These are phyloP conservation scores for Odocoileus hemionus DNA, from an alignment of 2,113 vertebrate genomes.

Conservation along the genomic window DNA sequence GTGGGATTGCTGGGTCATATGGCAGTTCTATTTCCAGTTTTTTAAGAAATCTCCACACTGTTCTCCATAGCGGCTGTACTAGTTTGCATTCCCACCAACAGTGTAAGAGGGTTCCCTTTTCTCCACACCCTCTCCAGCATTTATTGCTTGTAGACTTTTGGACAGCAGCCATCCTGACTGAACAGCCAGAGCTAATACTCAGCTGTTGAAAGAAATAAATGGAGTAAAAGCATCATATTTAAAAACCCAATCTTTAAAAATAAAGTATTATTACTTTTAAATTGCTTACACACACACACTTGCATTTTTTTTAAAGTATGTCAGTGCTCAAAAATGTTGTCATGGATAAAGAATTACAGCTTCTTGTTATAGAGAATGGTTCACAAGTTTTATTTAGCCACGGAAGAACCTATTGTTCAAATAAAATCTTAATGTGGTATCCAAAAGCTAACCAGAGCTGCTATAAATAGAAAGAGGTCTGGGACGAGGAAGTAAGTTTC, in stretches of 20 bases:
- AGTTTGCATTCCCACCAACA: no score
- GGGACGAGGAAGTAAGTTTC: neutral
- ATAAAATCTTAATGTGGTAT: neutral
- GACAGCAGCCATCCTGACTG: no score
- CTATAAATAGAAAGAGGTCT: neutral
- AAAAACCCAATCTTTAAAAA: neutral
- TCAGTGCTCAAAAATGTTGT: neutral
- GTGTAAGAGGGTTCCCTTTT: no score
- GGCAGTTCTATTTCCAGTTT: no score
- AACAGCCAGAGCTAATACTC: neutral
- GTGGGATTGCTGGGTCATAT: no score
- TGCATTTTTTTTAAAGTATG: neutral
- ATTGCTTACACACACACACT: neutral
- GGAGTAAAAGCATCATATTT: neutral
- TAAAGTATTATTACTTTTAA: neutral
- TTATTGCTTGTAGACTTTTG: no score
- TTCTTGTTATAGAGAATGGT: neutral
- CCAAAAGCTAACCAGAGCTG: neutral
- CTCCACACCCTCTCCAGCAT: no score
- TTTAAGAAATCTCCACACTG: no score
- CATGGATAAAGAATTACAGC: neutral
- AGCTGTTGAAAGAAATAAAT: neutral
- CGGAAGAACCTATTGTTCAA: neutral
- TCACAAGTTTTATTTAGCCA: neutral
- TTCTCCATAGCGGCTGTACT: no score